Evolutionary conservation across 2,113 vertebrate genomes (phyloP), one percentile per base, ranked within the genome.

Genomic region (Callorhinus ursinus): DNA sequence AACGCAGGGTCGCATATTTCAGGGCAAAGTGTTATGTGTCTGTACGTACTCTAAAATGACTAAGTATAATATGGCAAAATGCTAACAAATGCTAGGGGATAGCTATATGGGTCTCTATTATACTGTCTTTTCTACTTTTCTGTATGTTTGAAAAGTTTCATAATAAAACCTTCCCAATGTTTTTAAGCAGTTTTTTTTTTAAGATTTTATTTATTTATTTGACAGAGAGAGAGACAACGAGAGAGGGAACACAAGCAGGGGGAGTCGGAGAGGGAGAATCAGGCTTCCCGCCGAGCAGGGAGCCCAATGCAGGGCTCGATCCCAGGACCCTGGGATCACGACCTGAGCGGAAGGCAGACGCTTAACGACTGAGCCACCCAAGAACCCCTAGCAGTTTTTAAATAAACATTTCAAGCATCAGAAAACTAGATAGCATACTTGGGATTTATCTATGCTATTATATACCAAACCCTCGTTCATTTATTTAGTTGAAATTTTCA

Each of bases 401-500:
- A 42, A 77, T 59, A 71, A 86, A 51, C 49, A 36, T 33, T 65
- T n/a, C 31, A 57, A 42, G 46, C 46, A 88, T 79, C 26, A 94
- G 42, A 82, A 91, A 96, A 49, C 18, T 5, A 74, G 24, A 74
- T 3, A 51, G 6, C 11, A 6, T 84, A n/a, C 42, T 0, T 92
- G 11, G 19, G 21, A 76, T 59, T 81, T 82, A 81, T 59, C 61
- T 93, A 16, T 55, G 36, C 49, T 92, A 18, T 46, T 88, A 87
- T 57, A 42, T n/a, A 28, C 24, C 74, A 31, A 82, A 84, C 4
- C 42, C 19, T 63, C 18, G 19, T 51, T 94, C 77, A 87, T 71
- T 87, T 92, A 86, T 81, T 83, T 88, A 65, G 76, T 42, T 80
- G 61, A 96, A 87, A 84, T 12, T 90, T 95, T 93, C 82, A 79